Base-by-base conservation (phyloP, 2,888 invertebrate genomes). In the Mimumesa dahlbomi region DNA sequence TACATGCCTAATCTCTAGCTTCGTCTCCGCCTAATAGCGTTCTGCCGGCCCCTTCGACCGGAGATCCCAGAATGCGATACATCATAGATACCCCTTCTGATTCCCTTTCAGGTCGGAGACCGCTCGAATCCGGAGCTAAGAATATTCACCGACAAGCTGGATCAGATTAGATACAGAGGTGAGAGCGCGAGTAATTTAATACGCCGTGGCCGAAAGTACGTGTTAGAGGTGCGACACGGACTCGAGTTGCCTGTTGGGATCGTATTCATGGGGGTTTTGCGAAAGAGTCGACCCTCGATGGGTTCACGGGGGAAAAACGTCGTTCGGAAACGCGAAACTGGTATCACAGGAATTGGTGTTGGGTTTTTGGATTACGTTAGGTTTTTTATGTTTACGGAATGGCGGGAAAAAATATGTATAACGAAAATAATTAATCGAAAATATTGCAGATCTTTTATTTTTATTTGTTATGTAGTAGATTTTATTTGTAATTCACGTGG, bases 121-220 rank as follows among this genome's bases (percentile, higher is more conserved):
- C 92, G 95, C 82, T 97, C 97, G 40, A 97, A 98, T 91, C 94
- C 96, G 34, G 97, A 97, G 90, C 91, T 98, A 75, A 93, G 97
- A 87, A 93, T 96, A 91, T 92, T 98, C 87, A 97, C 97, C 62
- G 97, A 97, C 90, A 96, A 97, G 90, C 91, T 98, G 89, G 96
- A 96, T 89, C 95, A 95, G 91, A 97, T 98, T 84, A 94, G 94
- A 89, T 97, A 95, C 87, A 96, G 96, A 89, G 97, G 97, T 95
- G 91, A 92, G 92, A 90, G 57, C 59, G 21, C n/a, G 45, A 56
- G 57, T 68, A 73, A 63, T 62, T 68, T 42, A 52, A 54, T 57
- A 68, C 45, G 34, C 16, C 11, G 16, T 16, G 4, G 5, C 14
- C 18, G 19, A 22, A 9, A 4, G n/a, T n/a, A n/a, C 34, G 34